Percentiles rank a stretch among this genome's conserved stretches.
These are phyloP conservation scores for Pelobates cultripes DNA, from an alignment of 2,797 vertebrate genomes.

Conservation along the genomic window DNA sequence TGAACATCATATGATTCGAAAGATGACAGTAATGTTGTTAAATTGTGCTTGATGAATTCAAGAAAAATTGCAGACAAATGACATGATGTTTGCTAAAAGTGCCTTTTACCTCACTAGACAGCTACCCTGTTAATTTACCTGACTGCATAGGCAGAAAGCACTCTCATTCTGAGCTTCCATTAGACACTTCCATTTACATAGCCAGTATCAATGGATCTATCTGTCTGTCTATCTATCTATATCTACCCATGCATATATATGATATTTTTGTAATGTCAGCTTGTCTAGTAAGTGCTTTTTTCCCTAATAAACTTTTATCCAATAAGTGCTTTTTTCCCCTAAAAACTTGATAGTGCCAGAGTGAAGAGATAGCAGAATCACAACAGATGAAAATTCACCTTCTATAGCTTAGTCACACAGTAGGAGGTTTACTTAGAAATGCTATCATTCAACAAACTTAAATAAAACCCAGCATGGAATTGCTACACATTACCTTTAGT, in stretches of 20 bases:
- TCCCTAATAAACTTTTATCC: slow-evolving; percentile 24
- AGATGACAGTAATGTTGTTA: slow-evolving; percentile 45
- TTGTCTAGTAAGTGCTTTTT: background rate
- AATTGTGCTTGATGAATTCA: slow-evolving; percentile 51
- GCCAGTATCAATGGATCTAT: slow-evolving; percentile 7
- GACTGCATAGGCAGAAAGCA: slow-evolving; percentile 27
- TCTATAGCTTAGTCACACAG: slow-evolving; percentile 48
- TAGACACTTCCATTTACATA: slow-evolving; percentile 21
- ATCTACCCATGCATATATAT: no score
- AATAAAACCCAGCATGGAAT: slow-evolving; percentile 48
- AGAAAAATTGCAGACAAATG: slow-evolving; percentile 44
- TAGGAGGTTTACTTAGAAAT: slow-evolving; percentile 46
- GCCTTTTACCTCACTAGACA: slow-evolving; percentile 40
- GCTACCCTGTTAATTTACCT: slow-evolving; percentile 43
- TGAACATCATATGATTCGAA: slow-evolving; percentile 22
- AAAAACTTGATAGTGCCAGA: slow-evolving; percentile 28
- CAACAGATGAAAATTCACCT: slow-evolving; percentile 45
- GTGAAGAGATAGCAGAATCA: slow-evolving; percentile 28
- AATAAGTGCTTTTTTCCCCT: slow-evolving; percentile 42
- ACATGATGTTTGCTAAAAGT: slow-evolving; percentile 43
- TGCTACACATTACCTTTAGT: slow-evolving; percentile 31
- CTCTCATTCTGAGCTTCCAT: slow-evolving; percentile 38
- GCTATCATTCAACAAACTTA: slow-evolving; percentile 54
- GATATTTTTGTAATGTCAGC: slow-evolving; percentile 4
- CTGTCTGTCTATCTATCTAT: background rate